Evolutionary conservation across 2,113 vertebrate genomes (phyloP), one percentile per base, ranked within the genome.

Genomic region (Formicarius rufipectus): DNA sequence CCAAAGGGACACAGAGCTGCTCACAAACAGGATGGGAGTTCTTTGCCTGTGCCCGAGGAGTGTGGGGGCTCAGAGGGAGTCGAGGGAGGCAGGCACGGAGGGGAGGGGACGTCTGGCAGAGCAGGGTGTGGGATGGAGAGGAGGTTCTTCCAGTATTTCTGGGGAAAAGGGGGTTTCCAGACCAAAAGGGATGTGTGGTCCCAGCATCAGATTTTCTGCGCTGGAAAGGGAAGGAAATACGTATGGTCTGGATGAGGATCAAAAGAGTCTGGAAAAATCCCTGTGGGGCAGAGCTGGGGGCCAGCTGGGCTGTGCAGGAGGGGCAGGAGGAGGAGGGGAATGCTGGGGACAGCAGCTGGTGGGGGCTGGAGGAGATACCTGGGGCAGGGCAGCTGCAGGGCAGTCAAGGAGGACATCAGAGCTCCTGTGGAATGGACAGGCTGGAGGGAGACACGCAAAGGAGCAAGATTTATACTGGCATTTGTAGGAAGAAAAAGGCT

Each of bases 41-140:
- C 27, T 18, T 0, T 7, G 10, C 8, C 74, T 37, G 3, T 6
- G 33, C 58, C 6, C 1, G 1, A 14, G 33, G n/a, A n/a, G n/a
- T n/a, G n/a, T n/a, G n/a, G n/a, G n/a, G n/a, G n/a, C n/a, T n/a
- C n/a, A n/a, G n/a, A n/a, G n/a, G 59, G 28, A 42, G 40, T 6
- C 10, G 72, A 47, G 30, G 44, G 28, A 49, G 17, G 59, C 21
- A 17, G 72, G 31, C n/a, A 4, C 21, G 6, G 50, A n/a, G 63
- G 55, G 8, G 78, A 30, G 1, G 10, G 39, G 5, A 10, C 15
- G 8, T 12, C n/a, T 5, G 40, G 22, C 79, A 84, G 45, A 44
- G 55, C 44, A 31, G 18, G 44, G 18, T 3, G 0, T 0, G 3
- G 44, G 4, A 3, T 0, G 4, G 50, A 42, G 33, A 53, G 30